Base-by-base conservation (phyloP, 2,113 vertebrate species). In the Martes martes region DNA sequence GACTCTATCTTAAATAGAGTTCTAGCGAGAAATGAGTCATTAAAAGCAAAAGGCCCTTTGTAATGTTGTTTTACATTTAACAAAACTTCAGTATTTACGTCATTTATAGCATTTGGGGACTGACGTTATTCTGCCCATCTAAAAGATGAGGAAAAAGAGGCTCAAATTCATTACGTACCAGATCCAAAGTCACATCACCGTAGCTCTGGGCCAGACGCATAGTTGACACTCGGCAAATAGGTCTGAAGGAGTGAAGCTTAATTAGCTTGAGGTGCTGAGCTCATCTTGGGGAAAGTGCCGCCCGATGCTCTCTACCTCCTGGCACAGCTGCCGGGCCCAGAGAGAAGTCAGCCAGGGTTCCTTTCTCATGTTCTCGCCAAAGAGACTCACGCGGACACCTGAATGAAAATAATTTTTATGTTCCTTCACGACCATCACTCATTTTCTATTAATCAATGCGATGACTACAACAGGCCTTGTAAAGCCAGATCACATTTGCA, bases 371-470 rank as follows among this genome's bases (percentile, higher is more conserved):
- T 91, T 83, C 47, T 71, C 94, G 73, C 82, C 61, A 76, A 86
- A 83, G 86, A 94, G 18, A 93, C 39, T 91, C 91, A 95, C 94
- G 93, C 83, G 89, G 86, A 95, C 47, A 89, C 93, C 95, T 91
- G 74, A 92, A 88, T 76, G 89, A 94, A 97, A 96, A 95, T 94
- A 90, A 97, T 86, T 97, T 95, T 96, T 98, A 94, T 98, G 92
- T 95, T 97, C 93, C 94, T 47, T 96, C 96, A 94, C 1, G 7
- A 96, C 97, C 67, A 84, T 97, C 97, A 98, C 93, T 98, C 97
- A 98, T 93, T 96, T 96, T 98, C 97, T 97, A 95, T 95, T 96
- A 96, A 76, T 95, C 94, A 97, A 92, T 94, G 91, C 45, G 94
- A 97, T 94, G 97, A 97, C 96, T 92, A 97, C 93, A 89, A 81